Evolutionary conservation across 2,888 invertebrate species (phyloP), one percentile per base, ranked within the genome.

Genomic region (Plagiodera versicolora): DNA sequence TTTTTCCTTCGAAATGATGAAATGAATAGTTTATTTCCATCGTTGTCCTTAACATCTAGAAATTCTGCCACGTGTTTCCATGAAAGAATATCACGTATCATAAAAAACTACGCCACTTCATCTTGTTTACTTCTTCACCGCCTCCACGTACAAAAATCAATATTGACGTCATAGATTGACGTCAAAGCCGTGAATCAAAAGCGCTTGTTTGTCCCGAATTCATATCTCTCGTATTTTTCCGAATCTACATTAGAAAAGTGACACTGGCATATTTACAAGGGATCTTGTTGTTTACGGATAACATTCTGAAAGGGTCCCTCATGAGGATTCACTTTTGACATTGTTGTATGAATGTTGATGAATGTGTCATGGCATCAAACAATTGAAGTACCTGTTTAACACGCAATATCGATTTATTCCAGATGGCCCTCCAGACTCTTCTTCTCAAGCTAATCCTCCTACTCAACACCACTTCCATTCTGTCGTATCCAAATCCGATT

Each of bases 381-480:
- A 8, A 2, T 32, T 9, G 1, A 16, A 39, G n/a, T 35, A 32
- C 30, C 16, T 17, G 10, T 20, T 9, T 2, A n/a, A 32, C 32
- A 9, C 10, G 11, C 14, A n/a, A 32, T 32, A 24, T 48, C 53
- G 19, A 58, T 56, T 67, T 56, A 44, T 77, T 78, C 17, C 76
- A 80, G 79, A 77, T 77, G 69, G 71, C 76, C 14, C 60, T 74
- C 39, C 74, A 74, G 60, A 58, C 77, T 35, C 63, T 79, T 18
- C 66, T 78, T 30, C 70, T 75, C 18, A 76, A 77, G 70, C 67
- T 79, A 24, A 71, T 77, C 39, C 61, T 77, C 30, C 74, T 79
- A 46, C 69, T 75, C 32, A 74, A 72, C 53, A 69, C 72, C 18
- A 73, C 74, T 17, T 64, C 67, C n/a, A 64, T 61, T 11, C 63